Evolutionary conservation across 2,888 invertebrate species (phyloP).

Genomic region (Atrina japonica): DNA sequence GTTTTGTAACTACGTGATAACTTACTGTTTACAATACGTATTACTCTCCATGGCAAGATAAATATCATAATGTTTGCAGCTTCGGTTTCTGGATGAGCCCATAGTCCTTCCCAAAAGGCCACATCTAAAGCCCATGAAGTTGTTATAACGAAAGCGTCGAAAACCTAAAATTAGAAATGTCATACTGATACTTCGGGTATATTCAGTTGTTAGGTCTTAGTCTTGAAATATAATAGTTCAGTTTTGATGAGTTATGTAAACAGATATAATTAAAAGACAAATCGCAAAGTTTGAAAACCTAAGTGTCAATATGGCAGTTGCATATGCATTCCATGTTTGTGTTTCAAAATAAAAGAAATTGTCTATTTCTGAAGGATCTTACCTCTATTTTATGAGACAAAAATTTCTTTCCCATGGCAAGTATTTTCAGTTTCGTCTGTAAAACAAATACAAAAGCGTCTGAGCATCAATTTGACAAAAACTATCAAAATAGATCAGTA

Average conservation of each 20-base stretch:
- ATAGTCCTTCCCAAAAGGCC: conserved; percentile 73
- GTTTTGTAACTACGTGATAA: too few relatives aligned
- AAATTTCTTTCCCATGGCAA: conserved; percentile 70
- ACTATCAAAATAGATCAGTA: too few relatives aligned
- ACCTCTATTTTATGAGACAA: conserved; percentile 71
- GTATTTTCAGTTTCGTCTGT: conserved; percentile 65
- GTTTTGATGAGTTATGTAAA: not conserved
- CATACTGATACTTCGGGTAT: too few relatives aligned
- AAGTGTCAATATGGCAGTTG: too few relatives aligned
- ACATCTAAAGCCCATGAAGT: conserved; percentile 73
- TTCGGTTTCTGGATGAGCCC: conserved; percentile 73
- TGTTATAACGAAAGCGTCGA: conserved; percentile 72
- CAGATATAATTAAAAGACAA: not conserved
- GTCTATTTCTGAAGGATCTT: too few relatives aligned
- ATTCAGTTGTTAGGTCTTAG: too few relatives aligned
- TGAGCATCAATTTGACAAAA: too few relatives aligned
- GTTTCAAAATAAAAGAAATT: too few relatives aligned
- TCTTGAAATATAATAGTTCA: too few relatives aligned
- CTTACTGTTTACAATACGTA: conserved; percentile 77
- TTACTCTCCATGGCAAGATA: conserved; percentile 75
- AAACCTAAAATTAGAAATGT: conserved; percentile 64
- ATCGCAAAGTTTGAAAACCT: too few relatives aligned
- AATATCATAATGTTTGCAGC: conserved; percentile 74
- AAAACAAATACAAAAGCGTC: conserved; percentile 30
- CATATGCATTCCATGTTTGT: too few relatives aligned